Conservation (phyloP, 2,888 invertebrate species). For the Agonopterix heracliana region DNA sequence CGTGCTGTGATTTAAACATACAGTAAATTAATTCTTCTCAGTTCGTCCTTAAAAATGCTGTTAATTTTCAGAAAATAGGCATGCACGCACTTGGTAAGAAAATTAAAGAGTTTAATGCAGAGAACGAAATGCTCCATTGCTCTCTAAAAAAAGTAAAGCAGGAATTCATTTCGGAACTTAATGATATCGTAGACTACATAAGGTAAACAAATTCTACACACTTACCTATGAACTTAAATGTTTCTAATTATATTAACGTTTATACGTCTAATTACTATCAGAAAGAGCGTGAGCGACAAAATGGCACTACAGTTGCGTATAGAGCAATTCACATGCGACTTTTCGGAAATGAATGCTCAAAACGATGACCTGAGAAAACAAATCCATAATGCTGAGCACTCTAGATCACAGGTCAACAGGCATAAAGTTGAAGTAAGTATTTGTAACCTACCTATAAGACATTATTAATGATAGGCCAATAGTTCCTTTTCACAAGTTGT, state of each 20-base stretch:
- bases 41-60: too few relatives aligned
- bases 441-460: too few relatives aligned
- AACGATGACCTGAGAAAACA: slow-evolving; percentile 52
- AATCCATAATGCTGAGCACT: slow-evolving; percentile 37
- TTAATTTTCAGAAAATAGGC: too few relatives aligned
- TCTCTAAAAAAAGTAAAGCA: slow-evolving; percentile 43
- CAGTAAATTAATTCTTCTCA: too few relatives aligned
- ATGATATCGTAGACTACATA: slow-evolving; percentile 41
- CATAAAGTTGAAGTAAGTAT: slow-evolving; percentile 39
- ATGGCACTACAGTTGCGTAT: slow-evolving; percentile 41
- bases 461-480: background rate
- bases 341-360: slow-evolving; percentile 46
- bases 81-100: slow-evolving; percentile 34
- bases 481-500: too few relatives aligned
- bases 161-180: slow-evolving; percentile 41
- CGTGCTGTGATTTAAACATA: too few relatives aligned
- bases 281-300: slow-evolving; percentile 47
- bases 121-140: slow-evolving; percentile 50
- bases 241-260: too few relatives aligned
- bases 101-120: slow-evolving; percentile 50
- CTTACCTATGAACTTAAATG: background rate
- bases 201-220: slow-evolving; percentile 34
- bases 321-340: slow-evolving; percentile 42
- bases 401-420: slow-evolving; percentile 35
- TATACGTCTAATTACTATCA: slow-evolving; percentile 14